Evolutionary conservation across 1,140 invertebrate genomes (phyloP).

Genomic region (Conus betulinus): DNA sequence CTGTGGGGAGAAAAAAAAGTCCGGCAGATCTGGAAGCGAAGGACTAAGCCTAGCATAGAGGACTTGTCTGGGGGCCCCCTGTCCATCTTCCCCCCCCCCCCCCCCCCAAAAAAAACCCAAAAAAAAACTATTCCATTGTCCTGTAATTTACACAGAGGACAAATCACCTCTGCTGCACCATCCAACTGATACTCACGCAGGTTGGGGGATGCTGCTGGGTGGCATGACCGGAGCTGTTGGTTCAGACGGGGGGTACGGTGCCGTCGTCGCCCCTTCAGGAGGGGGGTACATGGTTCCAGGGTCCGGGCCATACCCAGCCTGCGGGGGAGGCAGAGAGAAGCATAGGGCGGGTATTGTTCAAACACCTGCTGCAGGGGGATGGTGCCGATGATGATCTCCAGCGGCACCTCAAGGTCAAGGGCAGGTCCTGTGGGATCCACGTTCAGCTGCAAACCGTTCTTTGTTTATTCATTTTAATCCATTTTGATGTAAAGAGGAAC

Average conservation of each 20-base stretch:
- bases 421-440: slow-evolving; percentile 59
- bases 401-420: slow-evolving; percentile 58
- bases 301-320: neutral
- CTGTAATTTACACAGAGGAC: too few relatives aligned
- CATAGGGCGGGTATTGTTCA: slow-evolving; percentile 35
- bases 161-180: too few relatives aligned
- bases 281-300: neutral
- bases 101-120: too few relatives aligned
- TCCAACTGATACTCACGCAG: slow-evolving; percentile 7
- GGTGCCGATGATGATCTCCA: slow-evolving; percentile 61
- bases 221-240: neutral
- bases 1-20: too few relatives aligned
- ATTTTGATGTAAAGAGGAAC: too few relatives aligned
- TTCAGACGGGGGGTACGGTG: neutral
- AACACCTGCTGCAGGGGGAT: slow-evolving; percentile 52
- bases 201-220: slow-evolving; percentile 6
- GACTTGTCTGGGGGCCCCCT: neutral
- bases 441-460: slow-evolving; percentile 45
- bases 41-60: too few relatives aligned
- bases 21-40: too few relatives aligned
- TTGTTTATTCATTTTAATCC: too few relatives aligned
- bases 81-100: neutral
- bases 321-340: neutral
- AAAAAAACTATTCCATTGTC: too few relatives aligned
- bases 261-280: neutral